Conservation (phyloP, 1,140 invertebrate species). For the Polyergus mexicanus region DNA sequence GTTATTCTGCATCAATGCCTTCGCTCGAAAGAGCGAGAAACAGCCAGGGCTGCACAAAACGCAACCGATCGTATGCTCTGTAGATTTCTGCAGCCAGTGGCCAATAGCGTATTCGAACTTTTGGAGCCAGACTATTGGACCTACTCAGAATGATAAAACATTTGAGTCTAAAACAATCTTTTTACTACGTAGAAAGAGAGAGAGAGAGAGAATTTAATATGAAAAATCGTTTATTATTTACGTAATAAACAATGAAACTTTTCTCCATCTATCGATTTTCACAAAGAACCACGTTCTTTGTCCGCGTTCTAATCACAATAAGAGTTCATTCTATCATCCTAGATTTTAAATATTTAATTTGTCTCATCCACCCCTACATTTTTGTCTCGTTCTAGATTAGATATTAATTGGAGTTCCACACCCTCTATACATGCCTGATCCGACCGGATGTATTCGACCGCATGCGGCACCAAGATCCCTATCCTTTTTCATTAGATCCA, state of each 20-base stretch:
- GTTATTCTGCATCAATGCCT: slow-evolving; percentile 96
- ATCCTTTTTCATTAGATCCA: slow-evolving; percentile 97
- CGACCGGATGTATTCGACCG: slow-evolving; percentile 96
- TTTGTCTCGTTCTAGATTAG: too few species aligned
- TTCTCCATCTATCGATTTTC: background rate
- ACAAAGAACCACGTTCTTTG: background rate
- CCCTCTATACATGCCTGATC: slow-evolving; percentile 87
- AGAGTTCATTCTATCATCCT: slow-evolving; percentile 13
- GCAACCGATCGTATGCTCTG: slow-evolving; percentile 96
- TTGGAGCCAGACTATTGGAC: slow-evolving; percentile 97
- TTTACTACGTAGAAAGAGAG: background rate
- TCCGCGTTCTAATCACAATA: background rate
- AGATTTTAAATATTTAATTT: slow-evolving; percentile 17
- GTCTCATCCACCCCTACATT: too few species aligned
- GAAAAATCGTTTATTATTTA: slow-evolving; percentile 1
- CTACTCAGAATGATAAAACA: slow-evolving; percentile 78
- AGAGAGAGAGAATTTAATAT: background rate
- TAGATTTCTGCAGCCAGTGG: slow-evolving; percentile 98
- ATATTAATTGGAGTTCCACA: too few species aligned
- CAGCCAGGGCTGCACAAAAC: slow-evolving; percentile 96
- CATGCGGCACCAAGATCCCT: slow-evolving; percentile 95
- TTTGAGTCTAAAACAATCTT: background rate
- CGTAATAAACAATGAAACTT: background rate
- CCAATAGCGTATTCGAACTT: slow-evolving; percentile 97
- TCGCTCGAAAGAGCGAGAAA: slow-evolving; percentile 95